Evolutionary conservation across 2,888 invertebrate genomes (phyloP), one percentile per base, ranked within the genome.

Genomic region (Macropis europaea): DNA sequence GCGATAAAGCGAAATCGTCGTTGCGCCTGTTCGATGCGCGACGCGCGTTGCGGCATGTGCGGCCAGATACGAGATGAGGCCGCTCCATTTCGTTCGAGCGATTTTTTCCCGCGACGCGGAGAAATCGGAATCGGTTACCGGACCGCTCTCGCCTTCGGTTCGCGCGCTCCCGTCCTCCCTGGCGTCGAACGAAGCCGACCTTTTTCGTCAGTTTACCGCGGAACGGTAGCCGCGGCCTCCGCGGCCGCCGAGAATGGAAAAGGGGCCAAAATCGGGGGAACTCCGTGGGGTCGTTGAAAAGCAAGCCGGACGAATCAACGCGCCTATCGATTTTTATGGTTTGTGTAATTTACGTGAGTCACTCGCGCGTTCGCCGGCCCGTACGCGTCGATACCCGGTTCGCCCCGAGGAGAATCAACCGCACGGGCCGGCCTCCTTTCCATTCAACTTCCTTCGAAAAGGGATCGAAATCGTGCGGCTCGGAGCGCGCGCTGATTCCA

Each of bases 271-370:
- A 40, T 45, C 56, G 43, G 34, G 43, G 53, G 36, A 38, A n/a
- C 45, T 42, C 9, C 56, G 45, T 42, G 43, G 64, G 64, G 64
- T 50, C 34, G 63, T 40, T 66, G 54, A 54, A 67, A 66, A 68
- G 36, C 67, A 24, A 56, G 54, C 67, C 38, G 28, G 52, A n/a
- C 67, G 47, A 56, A 66, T 66, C 45, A 26, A 50, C 67, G 48
- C 36, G 26, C 19, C 22, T 63, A 73, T 73, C 72, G 72, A 73
- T 71, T 73, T 63, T 71, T 73, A 71, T 54, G 63, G 57, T 71
- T 73, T 71, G 63, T 59, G 71, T 73, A 73, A 73, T 73, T 73
- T 71, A 73, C 72, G 59, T 71, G 72, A 73, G 63, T 73, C 72
- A 71, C 56, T 63, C 53, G 53, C 32, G 45, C 30, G n/a, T n/a